Conservation (phyloP, 2,113 vertebrate species). For the Bubo bubo region DNA sequence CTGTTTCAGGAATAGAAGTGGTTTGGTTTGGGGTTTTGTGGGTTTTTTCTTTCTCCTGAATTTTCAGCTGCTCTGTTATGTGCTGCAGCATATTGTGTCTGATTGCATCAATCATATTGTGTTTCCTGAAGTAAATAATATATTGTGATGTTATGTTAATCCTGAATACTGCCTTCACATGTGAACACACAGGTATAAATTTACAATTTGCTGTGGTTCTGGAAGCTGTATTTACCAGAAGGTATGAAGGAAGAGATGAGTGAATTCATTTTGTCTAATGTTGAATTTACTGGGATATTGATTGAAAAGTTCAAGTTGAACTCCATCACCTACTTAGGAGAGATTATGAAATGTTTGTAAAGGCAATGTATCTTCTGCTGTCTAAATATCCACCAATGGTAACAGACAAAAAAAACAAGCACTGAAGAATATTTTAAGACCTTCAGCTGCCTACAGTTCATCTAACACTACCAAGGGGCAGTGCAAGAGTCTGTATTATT, state of each 20-base stretch:
- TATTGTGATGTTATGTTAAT: slow-evolving; percentile 20
- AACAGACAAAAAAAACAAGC: not conserved
- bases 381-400: not conserved
- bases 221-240: not conserved
- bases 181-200: not conserved
- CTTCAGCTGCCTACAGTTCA: not conserved
- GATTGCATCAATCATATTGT: not conserved
- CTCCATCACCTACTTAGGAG: not conserved
- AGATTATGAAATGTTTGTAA: not conserved
- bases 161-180: not conserved
- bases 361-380: not conserved
- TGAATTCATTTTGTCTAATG: not conserved
- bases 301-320: not conserved
- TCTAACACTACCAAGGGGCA: not conserved
- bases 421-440: not conserved
- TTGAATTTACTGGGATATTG: not conserved
- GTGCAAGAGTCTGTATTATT: not conserved
- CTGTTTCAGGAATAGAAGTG: not conserved
- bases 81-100: not conserved
- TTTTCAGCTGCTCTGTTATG: not conserved
- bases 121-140: slow-evolving; percentile 31
- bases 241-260: not conserved
- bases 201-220: not conserved
- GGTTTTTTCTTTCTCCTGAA: not conserved
- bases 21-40: not conserved